Evolutionary conservation across 2,113 vertebrate species (phyloP), one percentile per base, ranked within the genome.

Genomic region (Melanocharis versteri): DNA sequence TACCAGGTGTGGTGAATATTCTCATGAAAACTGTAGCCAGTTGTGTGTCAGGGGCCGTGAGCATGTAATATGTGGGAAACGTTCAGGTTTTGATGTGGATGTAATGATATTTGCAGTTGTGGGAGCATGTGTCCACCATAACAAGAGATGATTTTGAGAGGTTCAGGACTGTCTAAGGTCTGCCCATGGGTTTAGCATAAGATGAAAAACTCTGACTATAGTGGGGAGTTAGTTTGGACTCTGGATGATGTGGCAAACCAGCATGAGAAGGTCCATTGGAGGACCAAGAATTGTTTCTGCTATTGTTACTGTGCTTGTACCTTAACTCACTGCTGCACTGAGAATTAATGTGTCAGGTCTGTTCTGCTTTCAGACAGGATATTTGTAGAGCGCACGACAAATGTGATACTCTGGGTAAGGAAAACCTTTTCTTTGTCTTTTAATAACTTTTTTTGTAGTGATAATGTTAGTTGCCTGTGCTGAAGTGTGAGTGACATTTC

Each of bases 361-460:
- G 78, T 94, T 97, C 98, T 97, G 79, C 96, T 98, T 97, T 97
- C 98, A 99, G 99, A 85, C 99, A 99, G 97, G 99, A 99, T 97
- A 99, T 99, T 98, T 99, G 99, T 97, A 98, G 99, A 98, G 99
- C 99, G 2, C 98, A 99, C 53, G 99, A 99, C 97, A 99, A 99
- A 97, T 99, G 99, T 97, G 99, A 99, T 93, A 99, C 99, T 73
- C 98, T 99, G 97, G 99, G 99, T 99, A 98, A 98, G 98, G 95
- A 53, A 64, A 66, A 77, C 24, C 11, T 91, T 88, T 90, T 76
- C 53, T 93, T 87, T 86, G 27, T 86, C 77, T 85, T 78, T 72
- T 81, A 45, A 40, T 31, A 28, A 68, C n/a, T 83, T 77, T 12
- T 75, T 54, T 87, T 65, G 10, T 66, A 82, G 50, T 92, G 60